Evolutionary conservation across 2,797 vertebrate species (phyloP).

Genomic region (Onychomys torridus): DNA sequence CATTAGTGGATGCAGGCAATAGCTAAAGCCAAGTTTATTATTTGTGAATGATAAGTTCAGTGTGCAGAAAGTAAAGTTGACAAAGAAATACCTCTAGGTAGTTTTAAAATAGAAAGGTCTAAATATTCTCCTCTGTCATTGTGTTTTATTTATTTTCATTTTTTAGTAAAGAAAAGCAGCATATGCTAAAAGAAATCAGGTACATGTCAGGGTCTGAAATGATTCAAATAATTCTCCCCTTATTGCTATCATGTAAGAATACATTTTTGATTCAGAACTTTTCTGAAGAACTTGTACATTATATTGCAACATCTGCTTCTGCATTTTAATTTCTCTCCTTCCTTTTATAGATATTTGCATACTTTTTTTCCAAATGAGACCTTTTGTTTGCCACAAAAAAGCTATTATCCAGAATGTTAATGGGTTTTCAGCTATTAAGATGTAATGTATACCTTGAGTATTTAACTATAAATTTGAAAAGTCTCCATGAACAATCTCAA

Average conservation of each 20-base stretch:
- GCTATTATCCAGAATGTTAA: constrained; percentile 81
- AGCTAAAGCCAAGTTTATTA: constrained; percentile 41
- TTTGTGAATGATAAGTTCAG: constrained; percentile 16
- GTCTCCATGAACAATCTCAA: constrained; percentile 82
- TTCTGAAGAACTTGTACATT: constrained; percentile 74
- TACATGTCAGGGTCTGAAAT: constrained; percentile 47
- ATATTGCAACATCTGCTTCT: constrained; percentile 78
- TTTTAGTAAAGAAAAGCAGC: constrained; percentile 58
- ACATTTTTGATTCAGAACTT: constrained; percentile 72
- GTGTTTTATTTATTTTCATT: constrained; percentile 33
- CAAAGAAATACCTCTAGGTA: constrained; percentile 7
- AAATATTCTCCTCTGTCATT: not conserved
- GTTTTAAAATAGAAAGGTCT: constrained; percentile 57
- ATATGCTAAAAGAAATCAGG: constrained; percentile 65
- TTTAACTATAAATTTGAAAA: constrained; percentile 86
- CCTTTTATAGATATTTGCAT: constrained; percentile 77
- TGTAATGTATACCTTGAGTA: constrained; percentile 85
- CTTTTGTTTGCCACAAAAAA: constrained; percentile 83
- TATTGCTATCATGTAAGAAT: constrained; percentile 58
- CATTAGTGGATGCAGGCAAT: not conserved
- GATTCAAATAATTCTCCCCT: constrained; percentile 74
- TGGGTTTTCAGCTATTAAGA: constrained; percentile 84
- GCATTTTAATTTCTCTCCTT: constrained; percentile 80
- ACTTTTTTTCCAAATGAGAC: constrained; percentile 79
- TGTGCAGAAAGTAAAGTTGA: not conserved